Evolutionary conservation across 2,888 invertebrate genomes (phyloP).

Genomic region (Drepana falcataria): DNA sequence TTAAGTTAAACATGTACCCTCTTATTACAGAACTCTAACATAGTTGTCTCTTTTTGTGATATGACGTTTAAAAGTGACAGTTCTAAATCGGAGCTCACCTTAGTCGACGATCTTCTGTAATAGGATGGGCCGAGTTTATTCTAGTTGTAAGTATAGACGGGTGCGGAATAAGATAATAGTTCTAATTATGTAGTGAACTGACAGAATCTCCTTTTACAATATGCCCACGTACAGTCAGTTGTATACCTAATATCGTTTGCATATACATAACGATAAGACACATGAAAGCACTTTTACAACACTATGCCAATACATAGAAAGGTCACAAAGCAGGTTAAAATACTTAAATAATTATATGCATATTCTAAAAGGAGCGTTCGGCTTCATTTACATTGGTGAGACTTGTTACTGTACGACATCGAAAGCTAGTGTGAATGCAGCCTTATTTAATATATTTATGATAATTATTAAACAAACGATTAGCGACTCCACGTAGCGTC

Average conservation of each 20-base stretch:
- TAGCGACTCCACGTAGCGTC: slow-evolving; percentile 47
- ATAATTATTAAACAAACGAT: slow-evolving; percentile 34
- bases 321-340: slow-evolving; percentile 50
- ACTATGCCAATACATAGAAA: slow-evolving; percentile 22
- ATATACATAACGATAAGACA: slow-evolving; percentile 12
- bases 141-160: slow-evolving; percentile 58
- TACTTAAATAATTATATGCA: slow-evolving; percentile 26
- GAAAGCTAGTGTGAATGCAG: slow-evolving; percentile 71
- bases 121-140: too few relatives aligned
- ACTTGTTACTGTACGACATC: slow-evolving; percentile 59
- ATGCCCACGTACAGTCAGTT: slow-evolving; percentile 29
- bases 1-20: too few relatives aligned
- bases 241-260: slow-evolving; percentile 17
- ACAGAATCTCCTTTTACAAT: slow-evolving; percentile 58
- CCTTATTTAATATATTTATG: slow-evolving; percentile 56
- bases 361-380: slow-evolving; percentile 62
- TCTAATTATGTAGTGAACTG: slow-evolving; percentile 32
- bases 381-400: slow-evolving; percentile 66
- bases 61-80: too few relatives aligned
- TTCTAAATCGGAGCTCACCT: too few relatives aligned
- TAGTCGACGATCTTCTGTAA: too few relatives aligned
- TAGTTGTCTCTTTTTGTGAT: too few relatives aligned
- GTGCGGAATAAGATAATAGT: slow-evolving; percentile 44
- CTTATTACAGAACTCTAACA: too few relatives aligned
- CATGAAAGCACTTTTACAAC: slow-evolving; percentile 4